Percentiles rank a stretch among this genome's conserved stretches.
Conservation (phyloP, 2,797 vertebrate species). For the Falco columbarius region DNA sequence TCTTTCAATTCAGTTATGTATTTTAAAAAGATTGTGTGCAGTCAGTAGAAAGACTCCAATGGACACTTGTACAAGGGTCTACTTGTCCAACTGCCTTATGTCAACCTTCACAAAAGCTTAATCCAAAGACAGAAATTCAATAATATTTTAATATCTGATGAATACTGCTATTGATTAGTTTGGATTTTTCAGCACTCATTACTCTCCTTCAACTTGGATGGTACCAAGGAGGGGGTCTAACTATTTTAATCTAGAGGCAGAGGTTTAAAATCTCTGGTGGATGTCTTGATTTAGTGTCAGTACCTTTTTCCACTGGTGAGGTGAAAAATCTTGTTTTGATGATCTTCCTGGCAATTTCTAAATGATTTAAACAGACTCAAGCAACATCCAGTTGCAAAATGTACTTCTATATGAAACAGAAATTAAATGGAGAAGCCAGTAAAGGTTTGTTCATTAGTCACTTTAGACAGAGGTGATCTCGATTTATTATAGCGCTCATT, state of each 20-base stretch:
- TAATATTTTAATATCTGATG: constrained; percentile 19
- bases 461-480: background rate
- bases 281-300: background rate
- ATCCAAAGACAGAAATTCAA: constrained; percentile 9
- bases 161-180: background rate
- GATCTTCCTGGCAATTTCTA: background rate
- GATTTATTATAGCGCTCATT: background rate
- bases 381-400: background rate
- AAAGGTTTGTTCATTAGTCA: background rate
- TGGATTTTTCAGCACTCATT: background rate
- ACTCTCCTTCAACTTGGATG: background rate
- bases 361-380: background rate
- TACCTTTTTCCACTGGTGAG: background rate
- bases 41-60: background rate
- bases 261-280: background rate
- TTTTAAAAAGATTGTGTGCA: background rate
- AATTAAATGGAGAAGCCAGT: background rate
- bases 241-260: background rate
- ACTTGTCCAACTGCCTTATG: background rate
- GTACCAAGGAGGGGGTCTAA: background rate
- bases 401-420: background rate
- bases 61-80: background rate
- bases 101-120: background rate
- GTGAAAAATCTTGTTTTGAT: background rate
- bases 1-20: background rate